Evolutionary conservation across 23 tunicate species (phyloP), one percentile per base, ranked within the genome.

Genomic region (Styela clava): DNA sequence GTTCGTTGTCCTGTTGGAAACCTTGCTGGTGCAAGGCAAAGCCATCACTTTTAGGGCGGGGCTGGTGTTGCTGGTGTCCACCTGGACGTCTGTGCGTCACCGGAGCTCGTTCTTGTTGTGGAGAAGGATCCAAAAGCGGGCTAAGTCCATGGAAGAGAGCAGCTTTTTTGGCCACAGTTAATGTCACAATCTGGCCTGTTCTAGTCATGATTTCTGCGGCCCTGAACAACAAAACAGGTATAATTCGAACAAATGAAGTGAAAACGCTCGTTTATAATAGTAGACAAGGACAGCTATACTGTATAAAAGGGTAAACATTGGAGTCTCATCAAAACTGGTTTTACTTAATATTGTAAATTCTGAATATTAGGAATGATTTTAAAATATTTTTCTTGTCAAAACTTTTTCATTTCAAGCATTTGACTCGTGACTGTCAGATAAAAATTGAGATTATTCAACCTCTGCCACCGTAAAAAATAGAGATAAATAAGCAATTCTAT

Each of bases 121-220:
- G 88, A 7, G 89, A 82, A 52, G 97, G 91, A 33, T 88, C 86
- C 20, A 94, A 83, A 23, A 94, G 79, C 1, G 79, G 87, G 31
- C 86, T 86, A 24, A 94, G 82, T 16, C 98, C 98, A 56, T 94
- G 88, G 78, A 83, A 82, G 52, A 82, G 34, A 62, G 94, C 98
- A 9, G 89, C 98, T 74, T 94, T 86, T 85, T 87, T 87, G 33
- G 92, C 93, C 36, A 94, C 87, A 31, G 83, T 78, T 69, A 94
- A 64, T 24, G 85, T 85, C 16, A 88, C 92, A 26, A 84, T 84
- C 34, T 68, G 82, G 1, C 98, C 98, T 34, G 98, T 87, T 33
- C 69, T 63, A 0, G 85, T 84, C 98, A 94, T 94, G 34, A 94
- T 29, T 12, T 79, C 84, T 21, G 98, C 98, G 1, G 98, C 98